Evolutionary conservation across 30 jellyfish, hydroid and myxozoan species (phyloP), one percentile per base, ranked within the genome.

Genomic region (Hydractinia echinata): DNA sequence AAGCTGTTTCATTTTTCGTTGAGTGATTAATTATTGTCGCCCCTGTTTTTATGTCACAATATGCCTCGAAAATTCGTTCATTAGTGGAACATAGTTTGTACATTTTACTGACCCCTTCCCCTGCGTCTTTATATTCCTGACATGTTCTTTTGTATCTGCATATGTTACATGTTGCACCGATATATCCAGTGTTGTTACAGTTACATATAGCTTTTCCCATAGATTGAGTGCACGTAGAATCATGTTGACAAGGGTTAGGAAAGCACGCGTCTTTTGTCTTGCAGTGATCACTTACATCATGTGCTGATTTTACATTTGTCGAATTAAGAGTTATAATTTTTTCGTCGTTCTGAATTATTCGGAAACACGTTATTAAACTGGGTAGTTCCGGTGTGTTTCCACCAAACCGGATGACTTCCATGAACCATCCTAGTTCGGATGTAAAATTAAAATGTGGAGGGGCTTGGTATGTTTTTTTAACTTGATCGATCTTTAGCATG

Each of bases 201-300:
- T 88, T 66, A 72, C 99, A 93, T 5, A 84, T 79, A 52, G 58
- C 79, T 7, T 73, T 77, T 19, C 85, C 88, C 61, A 74, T 85
- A 62, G 76, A 76, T 74, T 93, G 99, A 14, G 89, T 61, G 79
- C 99, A 93, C 53, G 18, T 82, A 6, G 95, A 94, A 4, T 87
- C 70, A 58, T 93, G 84, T 51, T 64, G 74, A 79, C 99, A 93
- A 3, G 96, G 99, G 54, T 81, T 87, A 52, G 99, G 99, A 73
- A 82, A 87, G 56, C 99, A 93, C 10, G 77, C 77, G 72, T 93
- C 99, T 15, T 68, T 81, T 7, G 84, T 95, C 61, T 18, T 55
- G 87, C 99, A 93, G 20, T 77, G 53, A 8, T 73, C 82, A 4
- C 88, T 52, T 62, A 92, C 85, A 19, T 81, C 94, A 8, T n/a